Percentiles rank a stretch among this genome's conserved stretches.
Conservation (phyloP, 2,888 invertebrate genomes). For the Erebia epiphron region DNA sequence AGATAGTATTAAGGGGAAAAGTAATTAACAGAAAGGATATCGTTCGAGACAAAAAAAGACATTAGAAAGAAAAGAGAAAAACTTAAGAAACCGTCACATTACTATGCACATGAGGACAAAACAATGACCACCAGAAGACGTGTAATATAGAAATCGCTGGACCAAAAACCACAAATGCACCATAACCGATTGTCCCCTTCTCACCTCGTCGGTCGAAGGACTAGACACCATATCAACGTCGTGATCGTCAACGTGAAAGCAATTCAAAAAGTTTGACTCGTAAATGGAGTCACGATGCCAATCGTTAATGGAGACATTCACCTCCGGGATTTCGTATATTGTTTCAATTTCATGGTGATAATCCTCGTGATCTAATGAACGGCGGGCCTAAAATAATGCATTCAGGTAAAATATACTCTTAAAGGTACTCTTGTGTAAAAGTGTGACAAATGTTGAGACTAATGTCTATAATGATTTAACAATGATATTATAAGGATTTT, state of each 20-base stretch:
- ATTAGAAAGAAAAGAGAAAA: not conserved
- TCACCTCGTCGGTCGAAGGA: conserved; percentile 48
- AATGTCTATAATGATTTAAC: too few species aligned
- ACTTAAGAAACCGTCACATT: not conserved
- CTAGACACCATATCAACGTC: conserved; percentile 51
- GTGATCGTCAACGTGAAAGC: conserved; percentile 54
- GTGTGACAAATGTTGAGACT: not conserved
- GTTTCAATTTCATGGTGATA: conserved; percentile 71
- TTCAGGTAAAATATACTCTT: not conserved
- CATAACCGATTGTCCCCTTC: conserved; percentile 26
- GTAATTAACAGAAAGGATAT: not conserved
- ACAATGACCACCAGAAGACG: not conserved
- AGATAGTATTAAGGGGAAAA: not conserved
- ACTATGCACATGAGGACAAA: not conserved
- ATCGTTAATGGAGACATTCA: conserved; percentile 52
- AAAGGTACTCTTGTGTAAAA: not conserved
- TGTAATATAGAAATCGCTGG: conserved; percentile 10
- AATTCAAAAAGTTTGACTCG: conserved; percentile 58
- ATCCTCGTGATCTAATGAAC: conserved; percentile 46
- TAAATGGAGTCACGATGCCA: conserved; percentile 59
- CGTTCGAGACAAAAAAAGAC: not conserved
- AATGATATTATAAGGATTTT: too few species aligned
- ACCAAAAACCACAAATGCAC: conserved; percentile 13
- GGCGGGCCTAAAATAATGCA: conserved; percentile 44
- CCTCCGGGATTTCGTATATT: conserved; percentile 66